Evolutionary conservation across 2,797 vertebrate genomes (phyloP).

Genomic region (Spinus olivaceus): DNA sequence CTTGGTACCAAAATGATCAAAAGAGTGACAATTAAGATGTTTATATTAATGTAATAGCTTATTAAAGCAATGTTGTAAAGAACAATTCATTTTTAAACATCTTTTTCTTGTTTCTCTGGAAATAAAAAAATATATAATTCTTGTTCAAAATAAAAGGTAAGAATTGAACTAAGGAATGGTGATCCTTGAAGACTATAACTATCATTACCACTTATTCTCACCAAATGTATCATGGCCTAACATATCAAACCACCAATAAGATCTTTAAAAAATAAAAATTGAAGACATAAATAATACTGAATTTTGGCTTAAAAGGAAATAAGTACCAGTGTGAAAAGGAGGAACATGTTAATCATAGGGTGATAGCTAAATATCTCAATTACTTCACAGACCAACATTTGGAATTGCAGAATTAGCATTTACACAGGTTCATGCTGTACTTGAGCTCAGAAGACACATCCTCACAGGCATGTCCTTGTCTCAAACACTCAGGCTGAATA

Average conservation of each 20-base stretch:
- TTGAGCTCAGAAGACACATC: not conserved
- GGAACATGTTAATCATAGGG: not conserved
- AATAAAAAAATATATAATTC: not conserved
- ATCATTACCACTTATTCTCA: not conserved
- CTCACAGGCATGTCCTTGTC: fast-evolving
- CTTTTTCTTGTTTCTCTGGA: not conserved
- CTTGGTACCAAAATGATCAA: constrained; percentile 32
- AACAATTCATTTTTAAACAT: not conserved
- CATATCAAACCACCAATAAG: not conserved
- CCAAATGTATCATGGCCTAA: not conserved
- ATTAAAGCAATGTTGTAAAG: constrained; percentile 30
- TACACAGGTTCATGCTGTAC: not conserved
- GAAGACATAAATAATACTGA: not conserved
- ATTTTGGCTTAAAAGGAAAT: not conserved
- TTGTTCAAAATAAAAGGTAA: not conserved
- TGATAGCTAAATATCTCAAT: not conserved
- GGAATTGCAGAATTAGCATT: not conserved
- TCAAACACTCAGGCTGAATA: not conserved
- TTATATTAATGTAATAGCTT: constrained; percentile 13
- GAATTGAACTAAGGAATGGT: not conserved
- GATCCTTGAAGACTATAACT: not conserved
- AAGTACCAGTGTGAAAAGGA: not conserved
- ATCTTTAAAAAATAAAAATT: not conserved
- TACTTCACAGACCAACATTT: not conserved
- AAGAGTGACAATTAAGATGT: constrained; percentile 33